These are phyloP conservation scores for Bubo scandiacus DNA, from an alignment of 2,113 vertebrate genomes.

Conservation along the genomic window DNA sequence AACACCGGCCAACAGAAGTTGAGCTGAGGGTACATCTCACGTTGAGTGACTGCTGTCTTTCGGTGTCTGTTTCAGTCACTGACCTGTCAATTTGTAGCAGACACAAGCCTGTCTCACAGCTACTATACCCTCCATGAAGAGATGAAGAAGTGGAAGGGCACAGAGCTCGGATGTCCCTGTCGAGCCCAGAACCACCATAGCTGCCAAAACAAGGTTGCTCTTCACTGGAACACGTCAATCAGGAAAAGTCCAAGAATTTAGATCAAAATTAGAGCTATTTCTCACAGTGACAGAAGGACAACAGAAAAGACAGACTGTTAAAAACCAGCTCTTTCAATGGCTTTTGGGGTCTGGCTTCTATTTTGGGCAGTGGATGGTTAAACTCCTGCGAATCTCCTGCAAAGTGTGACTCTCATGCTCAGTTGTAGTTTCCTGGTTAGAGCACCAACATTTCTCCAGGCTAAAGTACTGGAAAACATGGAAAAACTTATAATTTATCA, in stretches of 20 bases:
- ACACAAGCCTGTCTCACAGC: not conserved
- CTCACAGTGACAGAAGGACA: not conserved
- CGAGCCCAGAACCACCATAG: rapidly evolving
- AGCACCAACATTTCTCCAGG: not conserved
- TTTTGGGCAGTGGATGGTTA: not conserved
- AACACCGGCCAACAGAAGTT: not conserved
- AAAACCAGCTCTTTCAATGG: not conserved
- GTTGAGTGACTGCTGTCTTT: not conserved
- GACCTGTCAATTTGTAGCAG: not conserved
- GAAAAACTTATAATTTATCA: not conserved
- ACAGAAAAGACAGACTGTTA: not conserved
- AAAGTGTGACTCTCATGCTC: not conserved
- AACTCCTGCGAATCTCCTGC: not conserved
- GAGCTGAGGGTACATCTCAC: not conserved
- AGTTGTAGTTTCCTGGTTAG: not conserved
- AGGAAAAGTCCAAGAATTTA: not conserved
- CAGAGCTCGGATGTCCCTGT: not conserved
- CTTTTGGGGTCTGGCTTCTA: not conserved
- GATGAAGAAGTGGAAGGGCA: not conserved
- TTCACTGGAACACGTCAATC: not conserved
- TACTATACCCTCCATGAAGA: not conserved
- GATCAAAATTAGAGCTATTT: not conserved
- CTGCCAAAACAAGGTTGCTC: not conserved
- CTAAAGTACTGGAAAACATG: not conserved
- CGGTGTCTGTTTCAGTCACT: not conserved